Evolutionary conservation across 2,797 vertebrate genomes (phyloP), one percentile per base, ranked within the genome.

Genomic region (Syndactyla subalaris): DNA sequence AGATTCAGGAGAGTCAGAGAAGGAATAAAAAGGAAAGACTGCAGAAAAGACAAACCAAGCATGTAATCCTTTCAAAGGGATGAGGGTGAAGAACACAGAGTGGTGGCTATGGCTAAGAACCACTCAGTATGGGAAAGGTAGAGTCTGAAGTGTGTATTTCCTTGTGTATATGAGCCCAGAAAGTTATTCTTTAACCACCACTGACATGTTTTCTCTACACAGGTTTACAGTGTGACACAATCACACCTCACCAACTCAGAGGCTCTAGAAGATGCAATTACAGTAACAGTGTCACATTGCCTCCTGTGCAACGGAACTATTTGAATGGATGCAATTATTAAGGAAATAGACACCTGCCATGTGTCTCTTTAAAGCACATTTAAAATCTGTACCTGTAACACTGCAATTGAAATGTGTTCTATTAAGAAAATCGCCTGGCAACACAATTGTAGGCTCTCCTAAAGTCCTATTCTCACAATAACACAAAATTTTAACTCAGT

Each of bases 211-310:
- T 75, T 45, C 72, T 38, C 39, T 55, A 22, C 9, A 48, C 39
- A 70, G 10, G 57, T 75, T 91, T 46, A 32, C 36, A 65, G 49
- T 46, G 58, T 90, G 38, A 81, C 24, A 73, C 27, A 70, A 70
- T 26, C 58, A 86, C 72, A 84, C 24, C 46, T 58, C 58, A 81
- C 29, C 57, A 55, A 19, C 34, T 48, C 41, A 30, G 48, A 57
- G 59, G 38, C 14, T 66, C 26, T 27, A 48, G 36, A 52, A 48
- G 66, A 81, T 38, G 41, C 54, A 74, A 23, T 52, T 65, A 41
- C 1, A 3, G 34, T 32, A 52, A 46, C 0, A 0, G 39, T 13
- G 23, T 16, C 4, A 1, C 45, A 51, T 4, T 29, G 21, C 38
- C 38, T 63, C 29, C 34, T 10, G 62, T 32, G 39, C 0, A 1